A percentile compares a stretch with the other conserved stretches of the same genome.
These are phyloP conservation scores for Amblyornis subalaris DNA, from an alignment of 2,113 vertebrate species.

Conservation along the genomic window DNA sequence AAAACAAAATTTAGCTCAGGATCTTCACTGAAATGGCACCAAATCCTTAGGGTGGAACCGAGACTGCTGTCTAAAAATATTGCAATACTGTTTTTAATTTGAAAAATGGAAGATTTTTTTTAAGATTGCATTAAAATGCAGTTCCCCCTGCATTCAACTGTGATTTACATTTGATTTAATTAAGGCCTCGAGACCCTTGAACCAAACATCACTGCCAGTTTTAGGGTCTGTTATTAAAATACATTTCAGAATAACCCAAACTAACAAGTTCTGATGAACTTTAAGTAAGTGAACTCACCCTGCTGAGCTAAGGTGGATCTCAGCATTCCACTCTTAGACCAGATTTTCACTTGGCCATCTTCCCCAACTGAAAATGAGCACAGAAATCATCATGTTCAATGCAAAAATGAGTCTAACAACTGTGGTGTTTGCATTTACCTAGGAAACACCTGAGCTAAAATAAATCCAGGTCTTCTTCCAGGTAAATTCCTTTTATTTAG, in stretches of 20 bases:
- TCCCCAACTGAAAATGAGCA: conserved; percentile 83
- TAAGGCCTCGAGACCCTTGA: background rate
- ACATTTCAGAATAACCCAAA: background rate
- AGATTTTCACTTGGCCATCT: conserved; percentile 97
- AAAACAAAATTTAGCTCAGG: conserved; percentile 70
- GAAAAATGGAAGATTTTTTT: background rate
- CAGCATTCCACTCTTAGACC: conserved; percentile 97
- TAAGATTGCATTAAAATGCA: background rate
- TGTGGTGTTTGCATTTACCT: background rate
- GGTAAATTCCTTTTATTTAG: background rate
- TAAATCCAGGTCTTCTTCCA: background rate
- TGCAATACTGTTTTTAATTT: background rate
- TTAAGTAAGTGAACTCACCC: conserved; percentile 72
- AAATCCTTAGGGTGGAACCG: background rate
- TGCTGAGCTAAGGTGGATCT: conserved; percentile 92
- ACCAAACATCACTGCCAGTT: background rate
- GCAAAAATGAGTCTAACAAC: background rate
- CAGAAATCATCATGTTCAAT: background rate
- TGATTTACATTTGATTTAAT: background rate
- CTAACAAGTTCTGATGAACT: background rate
- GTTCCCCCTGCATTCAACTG: background rate
- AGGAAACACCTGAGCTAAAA: background rate
- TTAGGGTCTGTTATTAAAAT: background rate
- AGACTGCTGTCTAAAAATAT: background rate
- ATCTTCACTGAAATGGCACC: conserved; percentile 45